These are phyloP conservation scores for Mayetiola destructor DNA, from an alignment of 2,888 invertebrate genomes.

Conservation along the genomic window DNA sequence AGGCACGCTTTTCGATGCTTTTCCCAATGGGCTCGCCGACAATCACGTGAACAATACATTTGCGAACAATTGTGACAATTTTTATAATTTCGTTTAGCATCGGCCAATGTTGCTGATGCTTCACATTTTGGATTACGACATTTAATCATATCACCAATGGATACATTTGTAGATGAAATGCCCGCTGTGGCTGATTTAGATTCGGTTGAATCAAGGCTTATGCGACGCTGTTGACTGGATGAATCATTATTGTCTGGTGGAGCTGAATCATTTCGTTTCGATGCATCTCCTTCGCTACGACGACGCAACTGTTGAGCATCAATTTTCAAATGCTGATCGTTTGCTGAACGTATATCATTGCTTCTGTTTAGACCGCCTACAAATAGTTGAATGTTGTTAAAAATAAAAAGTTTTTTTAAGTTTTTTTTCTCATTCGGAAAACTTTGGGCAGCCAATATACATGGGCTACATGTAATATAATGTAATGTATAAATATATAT, in stretches of 20 bases:
- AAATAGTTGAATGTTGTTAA: neutral
- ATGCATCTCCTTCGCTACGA: constrained; percentile 48
- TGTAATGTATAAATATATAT: too few relatives aligned
- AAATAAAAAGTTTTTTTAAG: constrained; percentile 27
- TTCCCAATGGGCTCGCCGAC: constrained; percentile 84
- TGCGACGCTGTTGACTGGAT: constrained; percentile 36
- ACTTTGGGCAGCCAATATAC: too few relatives aligned
- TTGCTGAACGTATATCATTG: constrained; percentile 25
- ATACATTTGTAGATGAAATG: constrained; percentile 17
- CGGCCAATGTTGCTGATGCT: constrained; percentile 51
- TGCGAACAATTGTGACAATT: constrained; percentile 91
- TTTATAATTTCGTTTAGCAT: constrained; percentile 73
- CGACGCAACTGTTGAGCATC: constrained; percentile 36
- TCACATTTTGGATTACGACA: constrained; percentile 74
- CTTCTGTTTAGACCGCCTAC: neutral
- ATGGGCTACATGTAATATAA: too few relatives aligned
- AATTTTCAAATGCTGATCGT: constrained; percentile 21
- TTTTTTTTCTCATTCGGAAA: too few relatives aligned
- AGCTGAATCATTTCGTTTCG: constrained; percentile 25
- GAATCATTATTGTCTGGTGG: constrained; percentile 20
- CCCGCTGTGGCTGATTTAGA: constrained; percentile 20
- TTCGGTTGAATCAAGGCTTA: constrained; percentile 45
- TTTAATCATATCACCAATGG: constrained; percentile 37
- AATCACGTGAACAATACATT: constrained; percentile 83
- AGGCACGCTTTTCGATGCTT: constrained; percentile 81